Evolutionary conservation across 2,888 invertebrate species (phyloP).

Genomic region (Netelia fuscicornis): DNA sequence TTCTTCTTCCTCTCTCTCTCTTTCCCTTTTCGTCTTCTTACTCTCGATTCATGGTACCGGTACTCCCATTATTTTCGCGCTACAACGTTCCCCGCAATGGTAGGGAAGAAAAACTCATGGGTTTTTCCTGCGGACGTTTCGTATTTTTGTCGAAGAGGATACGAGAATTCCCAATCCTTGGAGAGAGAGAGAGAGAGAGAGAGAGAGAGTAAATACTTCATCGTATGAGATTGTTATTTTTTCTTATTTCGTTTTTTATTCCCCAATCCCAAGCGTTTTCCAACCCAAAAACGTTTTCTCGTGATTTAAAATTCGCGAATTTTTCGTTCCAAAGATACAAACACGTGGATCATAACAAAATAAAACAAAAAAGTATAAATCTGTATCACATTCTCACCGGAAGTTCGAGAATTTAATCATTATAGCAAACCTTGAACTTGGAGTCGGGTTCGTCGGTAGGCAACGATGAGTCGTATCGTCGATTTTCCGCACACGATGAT

Average conservation of each 20-base stretch:
- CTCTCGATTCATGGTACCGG: constrained; percentile 35
- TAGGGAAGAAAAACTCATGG: neutral
- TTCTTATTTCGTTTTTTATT: neutral
- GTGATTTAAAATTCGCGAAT: neutral
- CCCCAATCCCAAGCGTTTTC: neutral
- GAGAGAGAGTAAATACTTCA: neutral
- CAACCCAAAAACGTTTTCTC: neutral
- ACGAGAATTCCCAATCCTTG: neutral
- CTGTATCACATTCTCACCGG: no score
- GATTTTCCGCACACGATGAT: constrained; percentile 38
- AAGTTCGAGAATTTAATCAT: neutral
- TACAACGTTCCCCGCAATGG: neutral
- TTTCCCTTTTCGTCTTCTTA: neutral
- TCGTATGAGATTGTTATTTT: constrained; percentile 4
- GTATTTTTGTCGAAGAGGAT: constrained; percentile 34
- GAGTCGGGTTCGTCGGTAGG: constrained; percentile 8
- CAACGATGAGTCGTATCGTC: constrained; percentile 35
- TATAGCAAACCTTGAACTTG: constrained; percentile 37
- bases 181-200: neutral
- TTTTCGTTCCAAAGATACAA: no score
- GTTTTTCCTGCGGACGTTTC: neutral
- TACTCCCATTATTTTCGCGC: constrained; percentile 44
- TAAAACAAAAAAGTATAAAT: no score
- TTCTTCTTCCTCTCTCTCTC: neutral
- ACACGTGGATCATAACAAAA: no score